Conservation (phyloP, 2,797 vertebrate genomes). For the Hapalemur alaotrensis region DNA sequence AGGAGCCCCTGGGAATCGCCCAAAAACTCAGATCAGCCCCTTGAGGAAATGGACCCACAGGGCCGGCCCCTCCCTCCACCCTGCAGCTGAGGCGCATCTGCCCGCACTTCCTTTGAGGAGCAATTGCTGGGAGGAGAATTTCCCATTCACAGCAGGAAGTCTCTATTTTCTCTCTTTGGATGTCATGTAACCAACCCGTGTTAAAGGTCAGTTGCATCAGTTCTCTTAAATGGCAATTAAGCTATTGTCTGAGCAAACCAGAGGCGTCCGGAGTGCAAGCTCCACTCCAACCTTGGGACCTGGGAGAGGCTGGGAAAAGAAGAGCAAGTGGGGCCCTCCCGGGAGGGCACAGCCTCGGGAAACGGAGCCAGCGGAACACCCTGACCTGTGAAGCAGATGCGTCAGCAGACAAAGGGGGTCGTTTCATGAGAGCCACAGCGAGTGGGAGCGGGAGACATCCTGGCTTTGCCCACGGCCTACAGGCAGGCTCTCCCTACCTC, state of each 20-base stretch:
- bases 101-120: constrained; percentile 35
- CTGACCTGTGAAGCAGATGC: constrained; percentile 75
- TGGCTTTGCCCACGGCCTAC: background rate
- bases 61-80: background rate
- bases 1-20: background rate
- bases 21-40: background rate
- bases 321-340: background rate
- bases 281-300: constrained; percentile 79
- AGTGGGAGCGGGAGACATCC: constrained; percentile 5
- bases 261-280: constrained; percentile 77
- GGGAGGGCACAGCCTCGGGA: constrained; percentile 64
- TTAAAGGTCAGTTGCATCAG: constrained; percentile 84
- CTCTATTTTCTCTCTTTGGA: constrained; percentile 74
- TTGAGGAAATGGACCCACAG: background rate
- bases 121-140: constrained; percentile 58
- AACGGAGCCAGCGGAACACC: constrained; percentile 79
- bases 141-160: constrained; percentile 68
- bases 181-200: constrained; percentile 73
- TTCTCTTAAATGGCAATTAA: constrained; percentile 82
- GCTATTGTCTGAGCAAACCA: constrained; percentile 82
- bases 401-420: constrained; percentile 72
- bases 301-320: constrained; percentile 84
- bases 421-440: background rate
- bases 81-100: constrained; percentile 61
- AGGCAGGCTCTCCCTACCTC: background rate